Conservation (phyloP, 2,797 vertebrate species). For the Phrynocephalus forsythii region DNA sequence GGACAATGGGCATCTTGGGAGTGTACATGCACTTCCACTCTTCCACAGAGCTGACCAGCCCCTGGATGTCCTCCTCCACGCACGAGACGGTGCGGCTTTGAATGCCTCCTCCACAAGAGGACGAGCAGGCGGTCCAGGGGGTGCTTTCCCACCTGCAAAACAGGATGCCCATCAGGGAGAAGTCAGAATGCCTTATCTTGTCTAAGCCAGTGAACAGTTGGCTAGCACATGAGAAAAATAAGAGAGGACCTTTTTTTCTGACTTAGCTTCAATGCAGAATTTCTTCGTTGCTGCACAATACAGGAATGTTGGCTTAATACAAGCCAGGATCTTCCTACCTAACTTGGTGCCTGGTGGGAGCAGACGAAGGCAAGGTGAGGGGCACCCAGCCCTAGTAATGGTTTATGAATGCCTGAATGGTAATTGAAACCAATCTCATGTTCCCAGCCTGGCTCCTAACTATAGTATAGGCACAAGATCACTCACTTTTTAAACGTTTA, state of each 20-base stretch:
- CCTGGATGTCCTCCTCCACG: slow-evolving; percentile 97
- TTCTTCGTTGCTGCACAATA: background rate
- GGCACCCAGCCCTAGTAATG: background rate
- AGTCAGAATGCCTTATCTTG: background rate
- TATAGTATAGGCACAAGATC: background rate
- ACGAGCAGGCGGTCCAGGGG: slow-evolving; percentile 96
- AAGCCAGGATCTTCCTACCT: background rate
- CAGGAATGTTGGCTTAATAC: background rate
- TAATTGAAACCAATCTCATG: background rate
- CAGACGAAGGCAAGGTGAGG: background rate
- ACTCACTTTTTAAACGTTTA: background rate
- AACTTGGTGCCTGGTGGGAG: background rate
- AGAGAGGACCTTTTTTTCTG: background rate
- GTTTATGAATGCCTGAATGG: background rate
- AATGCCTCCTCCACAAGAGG: slow-evolving; percentile 93
- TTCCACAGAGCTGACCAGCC: slow-evolving; percentile 87
- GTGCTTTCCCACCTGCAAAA: slow-evolving; percentile 93
- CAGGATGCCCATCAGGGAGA: slow-evolving; percentile 51
- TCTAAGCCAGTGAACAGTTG: background rate
- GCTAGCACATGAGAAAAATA: background rate
- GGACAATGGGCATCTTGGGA: slow-evolving; percentile 88
- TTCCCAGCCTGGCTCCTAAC: background rate
- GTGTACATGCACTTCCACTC: slow-evolving; percentile 99
- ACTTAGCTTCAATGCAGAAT: background rate
- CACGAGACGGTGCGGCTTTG: slow-evolving; percentile 94